phyloP scores from a whole-genome alignment of 2,888 invertebrate genomes.

The Orthosia gracilis region DNA sequence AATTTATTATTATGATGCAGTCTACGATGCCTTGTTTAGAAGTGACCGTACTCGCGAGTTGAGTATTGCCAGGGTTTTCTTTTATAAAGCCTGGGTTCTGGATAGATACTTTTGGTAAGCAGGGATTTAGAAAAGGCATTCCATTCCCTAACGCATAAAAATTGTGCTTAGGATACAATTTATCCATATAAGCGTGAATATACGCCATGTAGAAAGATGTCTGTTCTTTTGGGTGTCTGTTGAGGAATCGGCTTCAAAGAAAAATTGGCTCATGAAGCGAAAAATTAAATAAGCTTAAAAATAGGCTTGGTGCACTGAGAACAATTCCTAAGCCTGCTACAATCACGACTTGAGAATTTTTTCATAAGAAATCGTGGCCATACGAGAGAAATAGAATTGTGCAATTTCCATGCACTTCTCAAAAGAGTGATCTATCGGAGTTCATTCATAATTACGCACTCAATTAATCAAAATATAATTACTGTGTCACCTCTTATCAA shows the following conservation, averaged over 20 bases:
- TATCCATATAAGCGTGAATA: too few species aligned
- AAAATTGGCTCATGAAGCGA: neutral
- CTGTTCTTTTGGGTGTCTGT: neutral
- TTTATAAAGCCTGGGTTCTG: too few species aligned
- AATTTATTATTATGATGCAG: neutral
- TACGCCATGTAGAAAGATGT: too few species aligned
- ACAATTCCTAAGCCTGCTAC: neutral
- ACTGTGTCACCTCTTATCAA: conserved; percentile 34
- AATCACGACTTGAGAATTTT: neutral
- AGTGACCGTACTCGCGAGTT: neutral
- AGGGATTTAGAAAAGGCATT: neutral
- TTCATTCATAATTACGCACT: conserved; percentile 1
- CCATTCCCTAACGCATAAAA: neutral
- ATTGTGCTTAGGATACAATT: too few species aligned
- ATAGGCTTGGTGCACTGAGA: neutral
- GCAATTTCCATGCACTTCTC: neutral
- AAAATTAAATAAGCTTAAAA: neutral
- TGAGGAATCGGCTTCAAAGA: neutral
- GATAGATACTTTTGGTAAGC: too few species aligned
- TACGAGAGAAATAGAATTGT: neutral
- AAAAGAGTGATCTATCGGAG: too few species aligned
- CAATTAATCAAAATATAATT: conserved; percentile 37
- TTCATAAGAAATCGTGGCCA: neutral
- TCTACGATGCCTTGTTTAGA: neutral
- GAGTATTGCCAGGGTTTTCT: neutral